phyloP scores from a whole-genome alignment of 1,140 invertebrate genomes.

The Drosophila ironensis region DNA sequence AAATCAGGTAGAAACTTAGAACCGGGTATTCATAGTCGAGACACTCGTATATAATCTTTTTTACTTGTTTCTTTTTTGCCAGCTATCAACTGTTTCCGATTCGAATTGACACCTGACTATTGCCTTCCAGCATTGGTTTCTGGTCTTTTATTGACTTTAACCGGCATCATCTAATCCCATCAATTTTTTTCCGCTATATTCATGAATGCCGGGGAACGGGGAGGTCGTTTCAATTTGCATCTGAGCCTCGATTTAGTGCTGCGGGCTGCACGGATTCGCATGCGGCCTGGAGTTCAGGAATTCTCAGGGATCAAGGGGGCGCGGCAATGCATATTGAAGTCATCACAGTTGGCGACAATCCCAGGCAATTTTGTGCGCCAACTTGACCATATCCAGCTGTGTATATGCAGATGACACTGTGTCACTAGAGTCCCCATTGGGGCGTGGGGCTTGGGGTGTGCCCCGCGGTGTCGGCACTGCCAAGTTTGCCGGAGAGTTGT shows the following conservation, averaged over 20 bases:
- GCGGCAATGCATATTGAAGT: conserved; percentile 37
- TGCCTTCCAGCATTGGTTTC: conserved; percentile 18
- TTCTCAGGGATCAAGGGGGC: conserved; percentile 1
- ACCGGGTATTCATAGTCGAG: too few species aligned
- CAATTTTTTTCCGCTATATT: conserved; percentile 14
- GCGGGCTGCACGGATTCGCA: too few species aligned
- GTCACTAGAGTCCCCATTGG: conserved; percentile 30
- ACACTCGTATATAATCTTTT: too few species aligned
- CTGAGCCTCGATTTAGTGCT: too few species aligned
- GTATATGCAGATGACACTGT: conserved; percentile 61
- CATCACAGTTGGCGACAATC: conserved; percentile 47
- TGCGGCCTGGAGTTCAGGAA: not conserved
- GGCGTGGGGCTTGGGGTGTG: too few species aligned
- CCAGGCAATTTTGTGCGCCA: conserved; percentile 56
- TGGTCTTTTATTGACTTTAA: conserved; percentile 36
- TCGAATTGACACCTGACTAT: conserved; percentile 31
- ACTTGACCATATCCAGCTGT: conserved; percentile 74
- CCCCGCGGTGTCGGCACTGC: conserved; percentile 5
- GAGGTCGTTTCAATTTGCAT: conserved; percentile 35
- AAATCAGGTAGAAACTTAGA: too few species aligned
- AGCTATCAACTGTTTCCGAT: conserved; percentile 10
- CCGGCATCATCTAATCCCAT: conserved; percentile 38
- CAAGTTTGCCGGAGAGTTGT: conserved; percentile 16
- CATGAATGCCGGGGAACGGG: not conserved
- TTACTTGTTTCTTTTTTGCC: conserved; percentile 1